These are phyloP conservation scores for Smutsia gigantea DNA, from an alignment of 2,797 vertebrate species.

Conservation along the genomic window DNA sequence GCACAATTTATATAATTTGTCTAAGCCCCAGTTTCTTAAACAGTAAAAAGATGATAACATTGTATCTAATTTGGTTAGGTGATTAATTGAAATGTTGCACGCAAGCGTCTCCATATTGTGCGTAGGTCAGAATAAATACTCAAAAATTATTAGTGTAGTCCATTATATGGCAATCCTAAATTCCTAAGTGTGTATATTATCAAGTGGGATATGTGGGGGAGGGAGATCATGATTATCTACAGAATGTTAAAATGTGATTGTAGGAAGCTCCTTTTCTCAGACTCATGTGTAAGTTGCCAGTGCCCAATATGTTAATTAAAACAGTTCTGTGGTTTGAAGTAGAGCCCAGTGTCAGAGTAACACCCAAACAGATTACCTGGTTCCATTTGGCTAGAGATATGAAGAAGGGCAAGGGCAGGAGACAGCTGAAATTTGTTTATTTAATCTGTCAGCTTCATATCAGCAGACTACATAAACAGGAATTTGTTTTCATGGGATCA, in stretches of 20 bases:
- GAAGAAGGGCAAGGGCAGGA: background rate
- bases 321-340: background rate
- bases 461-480: background rate
- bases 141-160: background rate
- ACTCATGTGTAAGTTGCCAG: background rate
- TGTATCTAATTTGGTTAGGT: too few species aligned
- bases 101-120: too few species aligned
- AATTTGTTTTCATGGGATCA: background rate
- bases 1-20: background rate
- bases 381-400: background rate
- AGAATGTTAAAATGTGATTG: background rate
- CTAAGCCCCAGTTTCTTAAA: background rate
- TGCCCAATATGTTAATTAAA: background rate
- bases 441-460: background rate
- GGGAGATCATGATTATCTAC: background rate
- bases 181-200: background rate
- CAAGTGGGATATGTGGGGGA: background rate
- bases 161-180: background rate
- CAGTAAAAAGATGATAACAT: background rate
- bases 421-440: background rate
- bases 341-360: background rate
- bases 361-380: background rate
- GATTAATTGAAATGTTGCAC: too few species aligned
- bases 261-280: background rate
- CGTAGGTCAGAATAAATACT: too few species aligned